These are phyloP conservation scores for Smutsia temminckii DNA, from an alignment of 2,797 vertebrate species.

Conservation along the genomic window DNA sequence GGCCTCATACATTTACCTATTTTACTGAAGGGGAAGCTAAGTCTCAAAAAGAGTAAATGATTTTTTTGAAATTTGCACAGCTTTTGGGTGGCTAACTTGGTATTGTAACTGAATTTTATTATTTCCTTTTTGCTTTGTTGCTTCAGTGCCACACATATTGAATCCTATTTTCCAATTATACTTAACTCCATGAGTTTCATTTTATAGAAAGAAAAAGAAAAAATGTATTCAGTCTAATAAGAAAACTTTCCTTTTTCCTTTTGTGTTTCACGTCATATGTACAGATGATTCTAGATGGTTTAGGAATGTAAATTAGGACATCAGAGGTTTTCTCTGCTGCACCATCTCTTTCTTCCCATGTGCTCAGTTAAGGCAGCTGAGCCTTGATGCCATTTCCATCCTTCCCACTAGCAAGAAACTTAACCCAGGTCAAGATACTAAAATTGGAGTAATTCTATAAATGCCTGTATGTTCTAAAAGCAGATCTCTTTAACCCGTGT, in stretches of 20 bases:
- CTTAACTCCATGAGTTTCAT: neutral
- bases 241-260: neutral
- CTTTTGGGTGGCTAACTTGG: neutral
- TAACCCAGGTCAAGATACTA: neutral
- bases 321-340: neutral
- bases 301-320: neutral
- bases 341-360: neutral
- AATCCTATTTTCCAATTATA: neutral
- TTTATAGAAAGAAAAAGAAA: constrained; percentile 4
- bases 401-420: neutral
- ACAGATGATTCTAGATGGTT: neutral
- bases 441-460: neutral
- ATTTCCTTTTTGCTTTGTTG: neutral
- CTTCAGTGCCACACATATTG: neutral
- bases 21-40: neutral
- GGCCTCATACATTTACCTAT: neutral
- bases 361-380: neutral
- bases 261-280: neutral
- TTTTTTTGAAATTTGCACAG: neutral
- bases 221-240: neutral
- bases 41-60: neutral
- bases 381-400: neutral
- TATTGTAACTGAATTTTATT: neutral
- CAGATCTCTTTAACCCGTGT: neutral
- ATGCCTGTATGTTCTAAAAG: neutral